phyloP scores from a whole-genome alignment of 2,113 vertebrate genomes.

The Polypterus bichir region DNA sequence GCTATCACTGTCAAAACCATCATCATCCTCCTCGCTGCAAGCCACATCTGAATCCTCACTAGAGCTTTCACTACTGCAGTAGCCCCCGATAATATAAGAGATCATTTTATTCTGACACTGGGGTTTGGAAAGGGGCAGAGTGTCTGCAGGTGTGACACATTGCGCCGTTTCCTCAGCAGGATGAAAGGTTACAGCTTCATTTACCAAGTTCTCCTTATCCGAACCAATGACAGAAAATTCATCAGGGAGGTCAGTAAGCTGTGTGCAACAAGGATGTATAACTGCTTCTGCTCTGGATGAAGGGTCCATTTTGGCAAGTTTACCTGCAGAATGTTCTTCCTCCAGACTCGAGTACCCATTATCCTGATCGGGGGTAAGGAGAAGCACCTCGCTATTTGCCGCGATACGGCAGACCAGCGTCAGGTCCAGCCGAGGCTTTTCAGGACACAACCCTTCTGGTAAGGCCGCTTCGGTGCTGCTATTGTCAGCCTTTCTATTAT shows the following conservation, averaged over 20 bases:
- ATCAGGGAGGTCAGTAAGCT: too few relatives aligned
- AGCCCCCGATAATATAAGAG: slow-evolving; percentile 81
- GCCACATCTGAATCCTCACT: slow-evolving; percentile 26
- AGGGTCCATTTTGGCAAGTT: slow-evolving; percentile 13
- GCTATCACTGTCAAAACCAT: slow-evolving; percentile 75
- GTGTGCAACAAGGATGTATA: too few relatives aligned
- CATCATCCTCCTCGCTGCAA: slow-evolving; percentile 37
- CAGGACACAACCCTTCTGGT: slow-evolving; percentile 19
- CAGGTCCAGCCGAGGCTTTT: slow-evolving; percentile 13
- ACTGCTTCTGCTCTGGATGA: neutral
- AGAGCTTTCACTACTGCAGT: slow-evolving; percentile 52
- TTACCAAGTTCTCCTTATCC: too few relatives aligned
- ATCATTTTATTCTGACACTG: slow-evolving; percentile 71
- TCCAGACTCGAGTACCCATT: slow-evolving; percentile 81
- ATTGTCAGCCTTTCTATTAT: slow-evolving; percentile 31
- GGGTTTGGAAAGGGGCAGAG: slow-evolving; percentile 11
- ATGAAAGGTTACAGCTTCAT: too few relatives aligned
- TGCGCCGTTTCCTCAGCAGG: too few relatives aligned
- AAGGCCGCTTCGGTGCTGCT: slow-evolving; percentile 19
- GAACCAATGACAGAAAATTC: too few relatives aligned
- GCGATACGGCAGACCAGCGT: slow-evolving; percentile 4
- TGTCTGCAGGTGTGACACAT: neutral
- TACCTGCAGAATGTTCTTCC: slow-evolving; percentile 52
- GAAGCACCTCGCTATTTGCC: slow-evolving; percentile 25
- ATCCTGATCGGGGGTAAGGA: slow-evolving; percentile 61